A percentile compares a stretch with the other conserved stretches of the same genome.
Conservation (phyloP, 2,888 invertebrate genomes). For the Erynnis tages region DNA sequence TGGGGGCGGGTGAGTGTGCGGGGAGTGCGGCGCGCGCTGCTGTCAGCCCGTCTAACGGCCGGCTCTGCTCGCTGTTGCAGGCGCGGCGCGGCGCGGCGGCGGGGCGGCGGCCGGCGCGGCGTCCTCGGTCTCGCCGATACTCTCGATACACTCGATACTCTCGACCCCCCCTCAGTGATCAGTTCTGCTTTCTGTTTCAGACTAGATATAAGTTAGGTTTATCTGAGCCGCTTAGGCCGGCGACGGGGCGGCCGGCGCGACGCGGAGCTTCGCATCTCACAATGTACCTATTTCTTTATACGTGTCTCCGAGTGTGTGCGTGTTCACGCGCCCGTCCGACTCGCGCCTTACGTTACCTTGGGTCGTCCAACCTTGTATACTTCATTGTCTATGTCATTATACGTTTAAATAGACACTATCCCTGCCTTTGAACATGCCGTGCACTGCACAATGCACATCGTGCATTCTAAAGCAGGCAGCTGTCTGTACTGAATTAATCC, state of each 20-base stretch:
- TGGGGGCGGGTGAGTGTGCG: constrained; percentile 87
- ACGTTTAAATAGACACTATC: no score
- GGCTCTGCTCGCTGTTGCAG: constrained; percentile 67
- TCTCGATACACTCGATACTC: constrained; percentile 55
- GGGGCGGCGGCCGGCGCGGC: constrained; percentile 75
- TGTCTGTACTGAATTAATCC: no score
- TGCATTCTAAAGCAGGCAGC: no score
- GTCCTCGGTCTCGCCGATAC: constrained; percentile 32
- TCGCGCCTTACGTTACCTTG: not conserved
- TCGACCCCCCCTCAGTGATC: constrained; percentile 62
- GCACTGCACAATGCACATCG: no score
- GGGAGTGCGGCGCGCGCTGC: constrained; percentile 89
- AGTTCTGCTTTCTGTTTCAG: constrained; percentile 80
- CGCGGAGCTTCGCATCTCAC: constrained; percentile 48
- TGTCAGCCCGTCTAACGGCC: constrained; percentile 82
- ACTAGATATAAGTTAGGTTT: constrained; percentile 78
- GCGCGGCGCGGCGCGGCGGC: constrained; percentile 42
- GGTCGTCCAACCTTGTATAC: no score
- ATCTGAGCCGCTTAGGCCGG: constrained; percentile 47
- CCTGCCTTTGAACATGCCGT: no score
- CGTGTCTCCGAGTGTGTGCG: constrained; percentile 39
- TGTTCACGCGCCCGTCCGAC: constrained; percentile 30
- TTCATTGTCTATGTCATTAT: no score
- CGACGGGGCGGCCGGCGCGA: constrained; percentile 43
- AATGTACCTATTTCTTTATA: constrained; percentile 66